phyloP scores from a whole-genome alignment of 2,797 vertebrate species.

The Amphiprion clarkii region DNA sequence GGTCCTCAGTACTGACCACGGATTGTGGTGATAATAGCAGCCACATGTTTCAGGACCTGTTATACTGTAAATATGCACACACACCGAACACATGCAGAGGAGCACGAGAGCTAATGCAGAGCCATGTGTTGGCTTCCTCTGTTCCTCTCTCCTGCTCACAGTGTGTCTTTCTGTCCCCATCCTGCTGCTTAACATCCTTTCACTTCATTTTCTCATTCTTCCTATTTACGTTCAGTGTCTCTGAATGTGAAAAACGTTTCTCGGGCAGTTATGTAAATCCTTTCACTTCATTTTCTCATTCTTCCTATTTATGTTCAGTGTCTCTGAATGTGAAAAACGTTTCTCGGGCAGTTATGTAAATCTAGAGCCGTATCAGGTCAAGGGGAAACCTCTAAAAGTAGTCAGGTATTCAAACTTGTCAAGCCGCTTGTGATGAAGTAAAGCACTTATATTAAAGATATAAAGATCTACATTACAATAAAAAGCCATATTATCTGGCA shows the following conservation, averaged over 20 bases:
- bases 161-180: not conserved
- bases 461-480: constrained; percentile 25
- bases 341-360: constrained; percentile 29
- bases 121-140: constrained; percentile 31
- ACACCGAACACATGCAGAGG: constrained; percentile 40
- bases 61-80: constrained; percentile 73
- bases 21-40: constrained; percentile 78
- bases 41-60: constrained; percentile 80
- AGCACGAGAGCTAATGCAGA: constrained; percentile 40
- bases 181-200: constrained; percentile 4
- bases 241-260: constrained; percentile 40
- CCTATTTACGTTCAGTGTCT: constrained; percentile 4
- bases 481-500: constrained; percentile 8
- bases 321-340: constrained; percentile 37
- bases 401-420: not conserved
- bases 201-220: constrained; percentile 11
- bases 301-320: constrained; percentile 7
- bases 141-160: constrained; percentile 29
- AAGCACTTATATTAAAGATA: not conserved
- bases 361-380: constrained; percentile 49
- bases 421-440: constrained; percentile 5
- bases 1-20: constrained; percentile 70
- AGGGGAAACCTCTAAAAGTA: constrained; percentile 21
- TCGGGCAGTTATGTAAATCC: constrained; percentile 25
- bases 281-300: constrained; percentile 17